Evolutionary conservation across 2,113 vertebrate species (phyloP).

Genomic region (Sinocyclocheilus anshuiensis): DNA sequence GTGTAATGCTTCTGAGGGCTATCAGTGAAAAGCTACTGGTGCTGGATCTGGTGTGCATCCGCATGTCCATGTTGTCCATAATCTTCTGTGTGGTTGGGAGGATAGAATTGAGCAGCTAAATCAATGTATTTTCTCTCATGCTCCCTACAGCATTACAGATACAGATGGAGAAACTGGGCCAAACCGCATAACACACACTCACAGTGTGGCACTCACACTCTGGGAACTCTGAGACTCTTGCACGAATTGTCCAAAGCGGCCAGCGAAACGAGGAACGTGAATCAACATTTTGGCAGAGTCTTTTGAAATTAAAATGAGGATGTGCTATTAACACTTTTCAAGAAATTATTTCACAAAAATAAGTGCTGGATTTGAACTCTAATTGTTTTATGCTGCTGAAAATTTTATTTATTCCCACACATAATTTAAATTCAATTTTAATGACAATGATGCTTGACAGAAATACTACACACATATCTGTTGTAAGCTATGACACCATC

Average conservation of each 20-base stretch:
- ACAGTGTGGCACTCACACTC: not conserved
- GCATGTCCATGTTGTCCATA: constrained; percentile 9
- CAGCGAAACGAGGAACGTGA: not conserved
- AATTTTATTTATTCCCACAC: too few species aligned
- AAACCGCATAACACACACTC: not conserved
- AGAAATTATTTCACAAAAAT: not conserved
- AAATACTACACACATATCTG: not conserved
- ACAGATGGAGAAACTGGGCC: constrained; percentile 27
- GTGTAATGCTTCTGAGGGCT: not conserved
- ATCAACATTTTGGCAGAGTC: not conserved
- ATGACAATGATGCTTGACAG: not conserved
- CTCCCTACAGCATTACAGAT: constrained; percentile 41
- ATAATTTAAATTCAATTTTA: not conserved
- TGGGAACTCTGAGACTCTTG: not conserved
- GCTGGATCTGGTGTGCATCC: not conserved
- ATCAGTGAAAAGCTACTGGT: not conserved
- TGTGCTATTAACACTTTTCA: not conserved
- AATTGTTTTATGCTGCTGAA: too few species aligned
- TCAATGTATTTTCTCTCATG: constrained; percentile 45
- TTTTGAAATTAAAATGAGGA: not conserved
- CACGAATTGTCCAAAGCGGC: not conserved
- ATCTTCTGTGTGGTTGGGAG: constrained; percentile 20
- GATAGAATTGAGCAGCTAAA: constrained; percentile 39
- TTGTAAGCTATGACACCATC: not conserved
- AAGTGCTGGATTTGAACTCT: too few species aligned